Evolutionary conservation across 2,113 vertebrate species (phyloP), one percentile per base, ranked within the genome.

Genomic region (Rhabdomys dilectus): DNA sequence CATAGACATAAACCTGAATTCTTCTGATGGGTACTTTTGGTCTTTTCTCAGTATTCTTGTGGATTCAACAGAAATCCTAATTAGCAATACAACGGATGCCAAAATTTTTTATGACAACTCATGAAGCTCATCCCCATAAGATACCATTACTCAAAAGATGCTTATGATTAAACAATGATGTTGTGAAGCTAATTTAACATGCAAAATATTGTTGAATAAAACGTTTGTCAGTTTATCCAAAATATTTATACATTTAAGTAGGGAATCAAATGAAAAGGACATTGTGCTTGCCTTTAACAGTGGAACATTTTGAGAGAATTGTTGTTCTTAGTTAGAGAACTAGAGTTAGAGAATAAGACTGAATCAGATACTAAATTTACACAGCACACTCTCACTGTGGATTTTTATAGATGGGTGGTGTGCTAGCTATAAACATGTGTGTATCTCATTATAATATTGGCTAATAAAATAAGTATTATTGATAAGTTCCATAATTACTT

Each of bases 191-290:
- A 77, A 72, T 26, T 75, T 24, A 45, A 91, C 51, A 29, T 51
- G 48, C 39, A 12, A 58, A 82, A 77, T 26, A 3, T 58, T 78
- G 3, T 11, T 86, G 48, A 76, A 89, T 11, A 34, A 77, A 17
- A 80, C 5, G 0, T 6, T 48, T 56, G 68, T 89, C 8, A 45
- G 75, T 91, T 88, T 16, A 80, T 68, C 31, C 7, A 70, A 58
- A 89, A 45, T 73, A 81, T 68, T 24, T 85, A 31, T 26, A 39
- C 10, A 93, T 87, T 89, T 93, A 89, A 39, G 72, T 17, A 91
- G 3, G 36, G 2, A 89, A 81, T 80, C 85, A 91, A n/a, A 34
- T 53, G 29, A 75, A 80, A 73, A 39, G 76, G 0, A 42, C n/a
- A 62, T 19, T 29, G 3, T 39, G n/a, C 22, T 42, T 42, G 39